phyloP scores from a whole-genome alignment of 53 echinoderm and acorn worm species.

The Patiria pectinifera region DNA sequence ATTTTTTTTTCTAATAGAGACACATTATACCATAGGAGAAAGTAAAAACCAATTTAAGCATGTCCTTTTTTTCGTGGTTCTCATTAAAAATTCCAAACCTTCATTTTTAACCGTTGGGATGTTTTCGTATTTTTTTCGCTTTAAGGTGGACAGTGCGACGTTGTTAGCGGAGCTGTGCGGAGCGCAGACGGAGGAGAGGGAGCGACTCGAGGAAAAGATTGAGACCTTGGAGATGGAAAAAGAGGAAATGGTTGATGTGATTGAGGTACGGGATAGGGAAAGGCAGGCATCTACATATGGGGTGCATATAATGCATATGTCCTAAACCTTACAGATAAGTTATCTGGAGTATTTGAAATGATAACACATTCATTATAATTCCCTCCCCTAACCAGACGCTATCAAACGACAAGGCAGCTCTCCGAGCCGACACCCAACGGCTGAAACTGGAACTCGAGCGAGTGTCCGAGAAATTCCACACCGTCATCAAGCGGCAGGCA shows the following conservation, averaged over 20 bases:
- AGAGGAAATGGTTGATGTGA: slow-evolving; percentile 3
- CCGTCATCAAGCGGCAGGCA: slow-evolving; percentile 11
- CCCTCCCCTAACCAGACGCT: neutral
- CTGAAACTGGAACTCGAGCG: neutral
- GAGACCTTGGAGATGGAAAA: slow-evolving; percentile 19
- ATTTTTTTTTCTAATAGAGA: no score
- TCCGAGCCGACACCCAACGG: slow-evolving; percentile 18
- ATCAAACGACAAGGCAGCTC: slow-evolving; percentile 31
- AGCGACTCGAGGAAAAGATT: slow-evolving; percentile 4
- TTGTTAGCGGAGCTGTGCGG: slow-evolving; percentile 52
- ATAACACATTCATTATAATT: no score
- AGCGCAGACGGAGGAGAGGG: slow-evolving; percentile 37
- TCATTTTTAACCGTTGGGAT: neutral
- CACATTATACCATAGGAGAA: no score
- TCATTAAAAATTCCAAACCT: neutral
- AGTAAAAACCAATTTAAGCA: neutral
- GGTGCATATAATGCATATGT: no score
- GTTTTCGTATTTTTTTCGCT: neutral
- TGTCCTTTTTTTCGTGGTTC: neutral
- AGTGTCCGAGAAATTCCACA: slow-evolving; percentile 32
- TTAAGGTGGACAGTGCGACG: slow-evolving; percentile 49
- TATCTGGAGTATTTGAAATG: no score
- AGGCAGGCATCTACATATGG: neutral
- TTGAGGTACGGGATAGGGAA: neutral
- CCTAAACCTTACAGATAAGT: neutral